Percentiles rank a stretch among this genome's conserved stretches.
phyloP scores from a whole-genome alignment of 2,888 invertebrate genomes.

The Lissonota sp. region DNA sequence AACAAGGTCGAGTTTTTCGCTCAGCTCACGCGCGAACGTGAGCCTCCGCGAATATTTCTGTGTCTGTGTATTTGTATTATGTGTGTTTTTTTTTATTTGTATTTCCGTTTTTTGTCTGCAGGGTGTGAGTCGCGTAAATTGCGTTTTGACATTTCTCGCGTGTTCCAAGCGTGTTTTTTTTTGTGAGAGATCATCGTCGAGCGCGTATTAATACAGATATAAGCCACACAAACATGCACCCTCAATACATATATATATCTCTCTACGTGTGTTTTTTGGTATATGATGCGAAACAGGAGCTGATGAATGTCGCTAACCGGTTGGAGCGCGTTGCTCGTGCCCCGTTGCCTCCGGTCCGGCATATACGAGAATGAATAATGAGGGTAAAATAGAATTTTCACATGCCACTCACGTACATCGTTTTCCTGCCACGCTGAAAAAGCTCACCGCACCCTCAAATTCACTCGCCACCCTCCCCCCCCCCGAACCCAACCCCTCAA shows the following conservation, averaged over 20 bases:
- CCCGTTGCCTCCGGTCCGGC: constrained; percentile 59
- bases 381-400: constrained; percentile 65
- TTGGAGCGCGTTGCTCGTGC: constrained; percentile 54
- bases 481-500: constrained; percentile 9
- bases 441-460: constrained; percentile 65
- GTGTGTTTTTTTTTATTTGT: constrained; percentile 24
- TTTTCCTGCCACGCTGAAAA: constrained; percentile 66
- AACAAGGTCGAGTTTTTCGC: constrained; percentile 14
- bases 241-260: constrained; percentile 29
- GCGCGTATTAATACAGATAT: constrained; percentile 16
- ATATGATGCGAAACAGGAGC: constrained; percentile 57
- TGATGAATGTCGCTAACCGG: constrained; percentile 66
- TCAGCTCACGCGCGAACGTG: constrained; percentile 45
- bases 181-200: constrained; percentile 45
- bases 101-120: background rate
- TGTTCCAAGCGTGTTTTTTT: constrained; percentile 32
- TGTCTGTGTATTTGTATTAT: constrained; percentile 13
- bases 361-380: constrained; percentile 67
- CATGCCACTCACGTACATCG: constrained; percentile 66
- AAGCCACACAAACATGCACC: background rate
- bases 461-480: constrained; percentile 52
- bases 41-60: constrained; percentile 38
- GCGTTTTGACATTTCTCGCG: constrained; percentile 49
- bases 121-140: constrained; percentile 17
- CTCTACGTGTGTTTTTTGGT: constrained; percentile 42